Percentiles rank a stretch among this genome's conserved stretches.
These are phyloP conservation scores for Adineta ricciae DNA, from an alignment of 2,888 invertebrate genomes.

Conservation along the genomic window DNA sequence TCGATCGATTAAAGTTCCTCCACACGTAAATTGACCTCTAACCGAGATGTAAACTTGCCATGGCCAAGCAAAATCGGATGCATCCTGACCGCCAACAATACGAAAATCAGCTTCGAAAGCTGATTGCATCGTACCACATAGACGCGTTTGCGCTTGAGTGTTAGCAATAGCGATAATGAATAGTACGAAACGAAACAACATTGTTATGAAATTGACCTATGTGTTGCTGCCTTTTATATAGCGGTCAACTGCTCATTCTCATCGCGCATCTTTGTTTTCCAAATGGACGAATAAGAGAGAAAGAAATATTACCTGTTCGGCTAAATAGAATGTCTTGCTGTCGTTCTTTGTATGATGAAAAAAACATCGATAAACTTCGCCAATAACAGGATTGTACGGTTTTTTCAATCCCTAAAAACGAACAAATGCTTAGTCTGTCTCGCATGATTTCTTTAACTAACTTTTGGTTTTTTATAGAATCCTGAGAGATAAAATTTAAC, in stretches of 20 bases:
- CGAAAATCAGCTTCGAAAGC: neutral
- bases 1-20: neutral
- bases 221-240: neutral
- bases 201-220: neutral
- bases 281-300: neutral
- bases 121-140: constrained; percentile 1
- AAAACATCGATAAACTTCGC: constrained; percentile 79
- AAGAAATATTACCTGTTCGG: constrained; percentile 67
- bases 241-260: neutral
- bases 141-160: neutral
- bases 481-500: constrained; percentile 84
- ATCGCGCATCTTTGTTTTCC: neutral
- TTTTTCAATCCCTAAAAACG: constrained; percentile 69
- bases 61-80: neutral
- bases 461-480: constrained; percentile 78
- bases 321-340: constrained; percentile 76
- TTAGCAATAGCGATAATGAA: neutral
- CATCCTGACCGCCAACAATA: neutral
- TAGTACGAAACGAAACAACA: neutral
- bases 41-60: neutral
- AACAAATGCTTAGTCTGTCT: too few species aligned
- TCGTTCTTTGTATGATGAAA: constrained; percentile 70
- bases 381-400: constrained; percentile 85
- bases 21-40: neutral
- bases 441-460: neutral